Percentiles rank a stretch among this genome's conserved stretches.
phyloP scores from a whole-genome alignment of 2,888 invertebrate genomes.

The Euplagia quadripunctaria region DNA sequence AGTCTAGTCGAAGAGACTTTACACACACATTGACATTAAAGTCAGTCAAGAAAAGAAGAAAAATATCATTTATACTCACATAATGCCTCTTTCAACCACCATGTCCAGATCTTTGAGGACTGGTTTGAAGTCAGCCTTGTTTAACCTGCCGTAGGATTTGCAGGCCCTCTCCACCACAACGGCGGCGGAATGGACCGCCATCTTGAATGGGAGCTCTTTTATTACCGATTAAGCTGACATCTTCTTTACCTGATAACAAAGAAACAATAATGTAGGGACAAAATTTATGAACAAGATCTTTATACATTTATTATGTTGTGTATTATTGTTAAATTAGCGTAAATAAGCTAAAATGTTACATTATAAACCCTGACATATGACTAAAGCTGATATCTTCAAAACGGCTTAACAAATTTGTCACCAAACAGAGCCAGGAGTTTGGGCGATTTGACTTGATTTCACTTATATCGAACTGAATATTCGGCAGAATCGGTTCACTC shows the following conservation, averaged over 20 bases:
- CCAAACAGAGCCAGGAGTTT: no score
- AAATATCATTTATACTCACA: constrained; percentile 87
- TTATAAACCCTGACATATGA: no score
- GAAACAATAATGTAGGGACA: background rate
- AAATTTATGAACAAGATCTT: background rate
- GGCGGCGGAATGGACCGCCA: constrained; percentile 83
- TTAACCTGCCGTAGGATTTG: constrained; percentile 89
- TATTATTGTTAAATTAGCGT: no score
- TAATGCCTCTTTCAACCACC: constrained; percentile 91
- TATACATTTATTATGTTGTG: no score
- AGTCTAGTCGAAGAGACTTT: background rate
- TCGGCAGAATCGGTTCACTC: no score
- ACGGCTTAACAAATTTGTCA: no score
- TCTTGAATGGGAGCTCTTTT: constrained; percentile 55
- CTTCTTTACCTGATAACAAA: constrained; percentile 64
- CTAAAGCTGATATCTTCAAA: no score
- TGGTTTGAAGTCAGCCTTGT: constrained; percentile 57
- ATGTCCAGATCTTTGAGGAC: constrained; percentile 91
- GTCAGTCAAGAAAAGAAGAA: background rate
- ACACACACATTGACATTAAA: background rate
- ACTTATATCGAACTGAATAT: background rate
- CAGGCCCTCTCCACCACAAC: constrained; percentile 90
- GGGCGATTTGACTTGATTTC: background rate
- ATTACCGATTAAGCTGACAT: constrained; percentile 56
- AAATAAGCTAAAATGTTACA: background rate